Evolutionary conservation across 1,140 invertebrate genomes (phyloP), one percentile per base, ranked within the genome.

Genomic region (Drosophila persimilis): DNA sequence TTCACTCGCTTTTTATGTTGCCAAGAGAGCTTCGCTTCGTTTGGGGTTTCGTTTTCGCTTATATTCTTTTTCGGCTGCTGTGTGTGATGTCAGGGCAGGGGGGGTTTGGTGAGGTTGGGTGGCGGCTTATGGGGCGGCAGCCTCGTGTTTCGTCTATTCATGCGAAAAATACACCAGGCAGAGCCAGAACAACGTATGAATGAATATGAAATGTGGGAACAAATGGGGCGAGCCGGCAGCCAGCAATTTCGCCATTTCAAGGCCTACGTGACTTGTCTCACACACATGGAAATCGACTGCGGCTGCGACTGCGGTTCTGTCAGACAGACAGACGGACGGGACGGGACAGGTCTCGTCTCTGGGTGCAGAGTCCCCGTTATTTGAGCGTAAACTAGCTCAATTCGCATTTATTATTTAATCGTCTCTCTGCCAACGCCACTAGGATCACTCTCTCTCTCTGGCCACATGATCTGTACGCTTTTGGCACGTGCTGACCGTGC

Each of bases 211-310:
- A 62, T 77, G 72, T 72, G 80, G 55, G 73, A 70, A 65, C 17
- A 39, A 39, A 47, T 61, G 70, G 51, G 48, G 35, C 56, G 47
- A 73, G 26, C 41, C 41, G 45, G 50, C 61, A 57, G 59, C 54
- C 62, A 85, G 81, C 60, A 85, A 86, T 77, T 80, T 86, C 58
- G 67, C 81, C 60, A 70, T 77, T 85, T 85, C 81, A 85, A 85
- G 81, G 81, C 81, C 81, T 85, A 85, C 81, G 81, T 85, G 81
- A 85, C 81, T 86, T 71, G 77, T 86, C 81, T 85, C 81, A 85
- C 80, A 79, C 81, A 85, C 81, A 85, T 51, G 53, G 53, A 44
- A 73, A 64, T 73, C 22, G 59, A 67, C 63, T 70, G 70, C 61
- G 70, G 57, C 56, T 65, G 71, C 44, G 62, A 57, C 57, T 66